phyloP scores from a whole-genome alignment of 2,888 invertebrate species.

The Leistus spinibarbis region DNA sequence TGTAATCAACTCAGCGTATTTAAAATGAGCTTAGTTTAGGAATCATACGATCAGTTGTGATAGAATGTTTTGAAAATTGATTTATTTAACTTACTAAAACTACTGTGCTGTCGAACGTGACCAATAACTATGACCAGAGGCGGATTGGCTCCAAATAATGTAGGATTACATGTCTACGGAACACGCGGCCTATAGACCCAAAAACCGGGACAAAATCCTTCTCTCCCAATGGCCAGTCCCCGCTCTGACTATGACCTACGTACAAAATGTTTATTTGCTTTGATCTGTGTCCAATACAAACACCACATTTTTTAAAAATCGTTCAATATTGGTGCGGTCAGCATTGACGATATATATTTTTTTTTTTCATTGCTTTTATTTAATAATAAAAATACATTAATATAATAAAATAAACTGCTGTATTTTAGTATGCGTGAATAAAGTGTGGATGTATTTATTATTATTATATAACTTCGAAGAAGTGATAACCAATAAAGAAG shows the following conservation, averaged over 20 bases:
- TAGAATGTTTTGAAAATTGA: too few species aligned
- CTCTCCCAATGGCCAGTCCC: too few species aligned
- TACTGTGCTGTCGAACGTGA: too few species aligned
- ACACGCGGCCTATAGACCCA: too few species aligned
- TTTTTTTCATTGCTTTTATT: neutral
- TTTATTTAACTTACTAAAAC: too few species aligned
- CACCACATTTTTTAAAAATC: neutral
- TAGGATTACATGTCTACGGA: too few species aligned
- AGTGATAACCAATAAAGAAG: conserved; percentile 10
- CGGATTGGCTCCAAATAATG: too few species aligned
- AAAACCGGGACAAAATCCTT: too few species aligned
- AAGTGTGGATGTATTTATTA: conserved; percentile 18
- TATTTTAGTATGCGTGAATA: conserved; percentile 1
- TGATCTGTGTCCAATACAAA: neutral
- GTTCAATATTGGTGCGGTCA: neutral
- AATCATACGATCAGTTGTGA: too few species aligned
- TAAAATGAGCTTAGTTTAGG: too few species aligned
- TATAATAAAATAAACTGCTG: neutral
- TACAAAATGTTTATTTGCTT: neutral
- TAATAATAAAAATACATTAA: neutral
- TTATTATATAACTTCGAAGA: conserved; percentile 15
- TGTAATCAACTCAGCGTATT: too few species aligned
- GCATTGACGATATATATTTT: neutral
- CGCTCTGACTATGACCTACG: neutral
- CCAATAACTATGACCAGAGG: too few species aligned